These are phyloP conservation scores for Metaphire vulgaris DNA, from an alignment of 1,140 invertebrate genomes.

Conservation along the genomic window DNA sequence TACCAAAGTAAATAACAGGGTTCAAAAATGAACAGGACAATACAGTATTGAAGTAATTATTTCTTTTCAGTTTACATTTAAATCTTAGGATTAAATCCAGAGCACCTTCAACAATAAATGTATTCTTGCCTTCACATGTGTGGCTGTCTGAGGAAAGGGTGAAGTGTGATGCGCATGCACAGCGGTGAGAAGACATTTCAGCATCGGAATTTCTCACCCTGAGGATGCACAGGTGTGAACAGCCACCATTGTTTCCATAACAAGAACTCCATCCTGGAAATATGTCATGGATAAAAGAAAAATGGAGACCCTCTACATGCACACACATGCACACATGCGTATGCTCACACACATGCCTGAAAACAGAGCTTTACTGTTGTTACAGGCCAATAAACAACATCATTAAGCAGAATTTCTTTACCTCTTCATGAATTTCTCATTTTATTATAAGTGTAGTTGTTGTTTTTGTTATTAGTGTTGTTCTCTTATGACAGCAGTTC, in stretches of 20 bases:
- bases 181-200: constrained; percentile 53
- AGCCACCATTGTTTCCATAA: constrained; percentile 83
- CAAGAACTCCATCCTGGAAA: constrained; percentile 73
- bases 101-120: not conserved
- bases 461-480: too few species aligned
- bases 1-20: too few species aligned
- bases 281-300: not conserved
- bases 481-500: too few species aligned
- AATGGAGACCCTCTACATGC: not conserved
- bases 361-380: constrained; percentile 62
- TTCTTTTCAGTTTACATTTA: too few species aligned
- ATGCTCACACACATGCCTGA: not conserved
- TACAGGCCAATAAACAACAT: too few species aligned
- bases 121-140: constrained; percentile 42
- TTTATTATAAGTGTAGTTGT: too few species aligned
- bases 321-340: not conserved
- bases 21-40: too few species aligned
- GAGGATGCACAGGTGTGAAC: constrained; percentile 85
- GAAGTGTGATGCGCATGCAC: constrained; percentile 50
- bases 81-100: too few species aligned
- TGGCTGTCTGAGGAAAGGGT: constrained; percentile 39
- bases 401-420: too few species aligned
- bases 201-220: constrained; percentile 23
- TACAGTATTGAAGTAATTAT: too few species aligned
- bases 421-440: too few species aligned